Evolutionary conservation across 2,888 invertebrate species (phyloP), one percentile per base, ranked within the genome.

Genomic region (Mesoligia furuncula): DNA sequence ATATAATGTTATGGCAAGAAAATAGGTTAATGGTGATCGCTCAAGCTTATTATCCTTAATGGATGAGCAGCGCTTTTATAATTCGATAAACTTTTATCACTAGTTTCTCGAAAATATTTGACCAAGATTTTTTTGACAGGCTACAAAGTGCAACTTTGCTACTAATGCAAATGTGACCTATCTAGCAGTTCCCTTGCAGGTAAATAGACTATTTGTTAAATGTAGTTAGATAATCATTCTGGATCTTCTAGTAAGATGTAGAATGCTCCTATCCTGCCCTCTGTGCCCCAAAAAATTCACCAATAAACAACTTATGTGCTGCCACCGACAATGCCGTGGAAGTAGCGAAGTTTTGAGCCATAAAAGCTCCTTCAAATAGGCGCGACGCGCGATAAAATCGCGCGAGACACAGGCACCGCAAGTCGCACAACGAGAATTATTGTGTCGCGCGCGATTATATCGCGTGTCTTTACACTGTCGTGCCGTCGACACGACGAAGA

Each of bases 11-110:
- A 80, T 78, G 73, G 69, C 77, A 73, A 71, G 45, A 36, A 79
- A 81, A 79, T 84, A 88, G 87, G 86, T 82, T 85, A 88, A 87
- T 85, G 80, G 65, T 36, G 71, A 73, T 77, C 75, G 67, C 78
- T 81, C 61, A 75, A 65, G 85, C 78, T 62, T 73, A 71, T 64
- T 70, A 84, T 73, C n/a, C 64, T 36, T 64, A 62, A 70, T 66
- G 64, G 74, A 54, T 61, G 17, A 70, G 48, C 66, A 70, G 42
- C 15, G 54, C 39, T 48, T 71, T 72, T 57, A 27, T 27, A 62
- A 48, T 39, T 15, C 39, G 0, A 39, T 54, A 61, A 61, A 57
- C 11, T 66, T 66, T 4, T 54, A 51, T 54, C 6, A 59, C 57
- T 17, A 65, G 7, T 27, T 57, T 13, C 27, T 4, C 15, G 2